Conservation (phyloP, 2,888 invertebrate genomes). For the Tetropium fuscum region DNA sequence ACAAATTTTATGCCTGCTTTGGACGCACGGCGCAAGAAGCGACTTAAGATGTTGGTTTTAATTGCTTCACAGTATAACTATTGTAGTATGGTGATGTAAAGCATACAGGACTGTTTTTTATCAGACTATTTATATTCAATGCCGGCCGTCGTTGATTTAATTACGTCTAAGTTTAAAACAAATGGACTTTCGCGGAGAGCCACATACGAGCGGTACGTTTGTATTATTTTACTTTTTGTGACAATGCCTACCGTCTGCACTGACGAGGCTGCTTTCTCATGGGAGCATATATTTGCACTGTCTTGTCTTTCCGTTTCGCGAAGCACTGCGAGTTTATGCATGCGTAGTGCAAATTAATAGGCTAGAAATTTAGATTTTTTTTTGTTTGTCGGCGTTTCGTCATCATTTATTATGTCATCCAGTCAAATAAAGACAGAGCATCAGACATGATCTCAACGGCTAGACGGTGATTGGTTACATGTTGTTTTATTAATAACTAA, state of each 20-base stretch:
- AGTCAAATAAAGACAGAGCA: too few relatives aligned
- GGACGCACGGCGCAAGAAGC: slow-evolving; percentile 14
- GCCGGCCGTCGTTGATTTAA: slow-evolving; percentile 32
- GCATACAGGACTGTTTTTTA: slow-evolving; percentile 22
- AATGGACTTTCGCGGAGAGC: slow-evolving; percentile 21
- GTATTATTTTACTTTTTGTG: slow-evolving; percentile 31
- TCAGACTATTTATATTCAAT: slow-evolving; percentile 32
- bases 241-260: slow-evolving; percentile 12
- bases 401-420: too few relatives aligned
- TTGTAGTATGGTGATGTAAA: slow-evolving; percentile 22
- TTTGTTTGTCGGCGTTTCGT: too few relatives aligned
- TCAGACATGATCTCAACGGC: too few relatives aligned
- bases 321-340: background rate
- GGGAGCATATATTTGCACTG: slow-evolving; percentile 21
- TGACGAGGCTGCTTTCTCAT: slow-evolving; percentile 24
- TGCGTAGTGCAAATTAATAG: slow-evolving; percentile 10
- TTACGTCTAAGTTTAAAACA: slow-evolving; percentile 33
- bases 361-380: too few relatives aligned
- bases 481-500: too few relatives aligned
- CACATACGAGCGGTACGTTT: slow-evolving; percentile 28
- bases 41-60: slow-evolving; percentile 24
- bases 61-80: slow-evolving; percentile 27
- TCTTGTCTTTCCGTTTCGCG: background rate
- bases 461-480: too few relatives aligned
- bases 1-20: slow-evolving; percentile 25